Evolutionary conservation across 2,113 vertebrate species (phyloP).

Genomic region (Murina feae): DNA sequence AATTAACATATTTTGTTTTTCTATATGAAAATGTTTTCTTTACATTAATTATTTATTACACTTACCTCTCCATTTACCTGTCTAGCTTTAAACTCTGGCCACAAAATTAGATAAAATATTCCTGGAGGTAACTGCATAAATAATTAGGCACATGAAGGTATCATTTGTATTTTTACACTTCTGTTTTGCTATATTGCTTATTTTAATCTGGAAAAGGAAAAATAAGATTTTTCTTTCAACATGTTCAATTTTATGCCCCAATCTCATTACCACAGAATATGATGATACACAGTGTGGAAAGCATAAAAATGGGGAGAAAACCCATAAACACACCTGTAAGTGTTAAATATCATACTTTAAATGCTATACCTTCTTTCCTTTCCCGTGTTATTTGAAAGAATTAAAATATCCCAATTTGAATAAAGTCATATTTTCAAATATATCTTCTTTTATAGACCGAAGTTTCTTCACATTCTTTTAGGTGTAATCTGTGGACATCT

Average conservation of each 20-base stretch:
- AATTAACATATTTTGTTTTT: slow-evolving; percentile 6
- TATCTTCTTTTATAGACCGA: background rate
- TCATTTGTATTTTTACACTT: background rate
- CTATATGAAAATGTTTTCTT: slow-evolving; percentile 18
- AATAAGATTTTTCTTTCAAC: slow-evolving; percentile 18
- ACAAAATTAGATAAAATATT: slow-evolving; percentile 6
- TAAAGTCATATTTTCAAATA: background rate
- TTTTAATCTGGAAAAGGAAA: slow-evolving; percentile 12
- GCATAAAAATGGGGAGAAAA: background rate
- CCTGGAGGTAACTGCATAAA: background rate
- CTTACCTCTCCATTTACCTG: background rate
- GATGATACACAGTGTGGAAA: background rate
- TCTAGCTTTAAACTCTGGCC: background rate
- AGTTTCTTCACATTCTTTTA: background rate
- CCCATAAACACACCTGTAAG: background rate
- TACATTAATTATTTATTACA: background rate
- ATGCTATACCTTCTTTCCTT: background rate
- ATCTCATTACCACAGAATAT: background rate
- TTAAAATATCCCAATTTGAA: slow-evolving; percentile 6
- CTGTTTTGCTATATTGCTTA: slow-evolving; percentile 8
- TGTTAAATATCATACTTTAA: background rate
- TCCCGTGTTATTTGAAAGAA: background rate
- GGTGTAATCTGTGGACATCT: background rate
- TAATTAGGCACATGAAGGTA: background rate
- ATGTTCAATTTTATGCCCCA: background rate